Conservation (phyloP, 2,797 vertebrate species). For the Graptemys geographica region DNA sequence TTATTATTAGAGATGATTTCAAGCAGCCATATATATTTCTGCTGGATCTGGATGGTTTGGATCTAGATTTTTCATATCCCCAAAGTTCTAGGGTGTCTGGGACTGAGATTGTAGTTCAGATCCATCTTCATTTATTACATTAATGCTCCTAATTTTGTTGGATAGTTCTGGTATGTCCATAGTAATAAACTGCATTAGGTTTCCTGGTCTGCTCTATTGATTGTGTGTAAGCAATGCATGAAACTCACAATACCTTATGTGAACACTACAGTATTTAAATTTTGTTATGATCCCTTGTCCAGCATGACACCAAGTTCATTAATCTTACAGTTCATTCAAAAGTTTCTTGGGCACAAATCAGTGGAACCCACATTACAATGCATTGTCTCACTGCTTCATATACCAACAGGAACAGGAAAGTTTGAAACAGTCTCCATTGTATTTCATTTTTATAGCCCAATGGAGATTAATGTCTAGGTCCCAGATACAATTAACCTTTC, state of each 20-base stretch:
- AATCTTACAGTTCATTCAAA: slow-evolving; percentile 13
- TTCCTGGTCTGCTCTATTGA: background rate
- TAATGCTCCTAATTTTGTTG: background rate
- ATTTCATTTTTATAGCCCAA: slow-evolving; percentile 17
- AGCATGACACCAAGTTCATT: background rate
- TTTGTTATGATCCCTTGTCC: background rate
- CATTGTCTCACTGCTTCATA: background rate
- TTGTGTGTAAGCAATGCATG: background rate
- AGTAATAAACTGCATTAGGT: background rate
- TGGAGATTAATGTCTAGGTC: background rate
- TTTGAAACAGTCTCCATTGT: background rate
- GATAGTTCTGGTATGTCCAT: background rate
- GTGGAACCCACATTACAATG: background rate
- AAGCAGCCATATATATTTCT: background rate
- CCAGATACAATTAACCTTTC: background rate
- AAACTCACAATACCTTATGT: background rate
- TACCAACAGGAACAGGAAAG: background rate
- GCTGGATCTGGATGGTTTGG: background rate
- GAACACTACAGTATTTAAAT: background rate
- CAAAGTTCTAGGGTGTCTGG: background rate
- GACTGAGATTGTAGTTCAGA: background rate
- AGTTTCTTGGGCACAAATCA: background rate
- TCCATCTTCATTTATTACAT: background rate
- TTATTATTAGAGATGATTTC: background rate
- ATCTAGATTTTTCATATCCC: background rate